Conservation (phyloP, 2,888 invertebrate species). For the Perizoma affinitatum region DNA sequence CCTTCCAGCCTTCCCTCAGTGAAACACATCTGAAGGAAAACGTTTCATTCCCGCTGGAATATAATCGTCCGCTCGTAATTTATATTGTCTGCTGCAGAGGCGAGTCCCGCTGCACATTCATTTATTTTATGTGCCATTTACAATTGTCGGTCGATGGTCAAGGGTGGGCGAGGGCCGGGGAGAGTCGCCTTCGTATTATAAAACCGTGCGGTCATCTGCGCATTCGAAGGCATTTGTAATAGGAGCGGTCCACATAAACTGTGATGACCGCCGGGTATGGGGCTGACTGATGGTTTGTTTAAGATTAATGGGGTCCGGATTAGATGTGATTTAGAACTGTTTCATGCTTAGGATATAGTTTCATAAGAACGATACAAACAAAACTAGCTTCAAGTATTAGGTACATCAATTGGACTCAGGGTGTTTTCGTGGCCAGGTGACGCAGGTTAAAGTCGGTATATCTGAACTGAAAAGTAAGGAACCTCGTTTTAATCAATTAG, state of each 20-base stretch:
- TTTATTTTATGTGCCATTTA: conserved; percentile 86
- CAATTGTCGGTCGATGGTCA: conserved; percentile 86
- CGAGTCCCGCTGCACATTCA: conserved; percentile 85
- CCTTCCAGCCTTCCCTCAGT: conserved; percentile 53
- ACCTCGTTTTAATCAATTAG: not conserved
- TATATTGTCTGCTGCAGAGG: conserved; percentile 85
- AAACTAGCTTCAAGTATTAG: not conserved
- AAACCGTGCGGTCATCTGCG: conserved; percentile 85
- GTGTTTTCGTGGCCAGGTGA: not conserved
- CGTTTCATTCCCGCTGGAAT: conserved; percentile 83
- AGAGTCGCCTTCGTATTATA: conserved; percentile 82
- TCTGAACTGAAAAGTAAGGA: not conserved
- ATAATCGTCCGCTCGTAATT: conserved; percentile 85
- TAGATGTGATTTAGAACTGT: conserved; percentile 22
- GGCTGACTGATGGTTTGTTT: conserved; percentile 73
- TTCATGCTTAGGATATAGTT: not conserved
- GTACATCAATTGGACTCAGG: too few relatives aligned
- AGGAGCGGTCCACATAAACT: conserved; percentile 72
- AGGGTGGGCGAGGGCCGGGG: conserved; percentile 71
- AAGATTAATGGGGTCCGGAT: conserved; percentile 56
- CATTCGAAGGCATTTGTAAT: conserved; percentile 81
- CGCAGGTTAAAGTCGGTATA: not conserved
- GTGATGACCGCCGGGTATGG: conserved; percentile 67
- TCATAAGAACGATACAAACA: not conserved
- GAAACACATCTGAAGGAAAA: conserved; percentile 79